Evolutionary conservation across 2,113 vertebrate genomes (phyloP), one percentile per base, ranked within the genome.

Genomic region (Ctenomys sociabilis): DNA sequence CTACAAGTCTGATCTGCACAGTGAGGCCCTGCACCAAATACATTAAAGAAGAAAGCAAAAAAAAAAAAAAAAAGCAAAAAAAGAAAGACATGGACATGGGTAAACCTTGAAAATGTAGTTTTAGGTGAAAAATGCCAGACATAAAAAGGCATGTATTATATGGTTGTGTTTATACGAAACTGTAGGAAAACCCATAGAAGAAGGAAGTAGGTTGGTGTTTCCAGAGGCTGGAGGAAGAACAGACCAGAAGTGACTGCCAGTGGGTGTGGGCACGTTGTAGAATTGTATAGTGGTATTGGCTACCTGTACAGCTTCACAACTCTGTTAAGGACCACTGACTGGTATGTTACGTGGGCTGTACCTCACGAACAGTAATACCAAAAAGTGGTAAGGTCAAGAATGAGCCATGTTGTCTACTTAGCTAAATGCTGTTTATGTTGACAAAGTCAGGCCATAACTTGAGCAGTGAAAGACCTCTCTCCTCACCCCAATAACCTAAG

Each of bases 371-470:
- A 54, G 63, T 92, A 81, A 81, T 57, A 82, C 35, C 88, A 89
- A 66, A 61, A 45, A 66, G 14, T 57, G 30, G 59, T 61, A 35
- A 73, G 28, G 77, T 75, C 21, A 49, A 85, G n/a, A 35, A 7
- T 43, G 8, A 30, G 24, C 21, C 35, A 35, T 83, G 37, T 75
- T 61, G 82, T 77, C 85, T 78, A 17, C 13, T 84, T 84, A 75
- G 40, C 75, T 17, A 95, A 91, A 63, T 72, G 45, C 77, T 72
- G 93, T 95, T 70, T 70, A n/a, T 26, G 54, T 57, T 66, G 82
- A 24, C 28, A 1, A 92, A 90, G 3, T 63, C 16, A 70, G 0
- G 8, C n/a, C 73, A 17, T 9, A 5, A 19, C 63, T 45, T 64
- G 66, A 61, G 85, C 64, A 45, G 26, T 78, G 49, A 30, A 49